These are phyloP conservation scores for Antitype chi DNA, from an alignment of 2,888 invertebrate genomes.

Conservation along the genomic window DNA sequence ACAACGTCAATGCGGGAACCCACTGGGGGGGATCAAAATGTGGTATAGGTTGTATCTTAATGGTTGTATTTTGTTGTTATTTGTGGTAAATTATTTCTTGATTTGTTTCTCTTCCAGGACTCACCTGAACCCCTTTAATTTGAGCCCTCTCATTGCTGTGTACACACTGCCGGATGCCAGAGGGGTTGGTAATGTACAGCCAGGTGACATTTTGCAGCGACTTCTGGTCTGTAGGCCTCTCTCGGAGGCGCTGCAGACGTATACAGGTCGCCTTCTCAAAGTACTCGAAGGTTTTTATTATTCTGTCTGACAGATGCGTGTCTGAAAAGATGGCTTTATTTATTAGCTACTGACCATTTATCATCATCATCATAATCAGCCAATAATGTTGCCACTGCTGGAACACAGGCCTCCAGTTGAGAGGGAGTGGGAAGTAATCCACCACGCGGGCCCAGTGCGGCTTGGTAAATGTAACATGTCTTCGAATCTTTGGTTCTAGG, in stretches of 20 bases:
- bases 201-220: constrained; percentile 80
- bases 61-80: too few species aligned
- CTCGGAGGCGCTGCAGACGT: constrained; percentile 82
- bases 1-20: too few species aligned
- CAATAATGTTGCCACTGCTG: not conserved
- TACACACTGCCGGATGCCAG: constrained; percentile 84
- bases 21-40: too few species aligned
- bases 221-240: constrained; percentile 78
- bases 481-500: too few species aligned
- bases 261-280: constrained; percentile 85
- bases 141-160: constrained; percentile 83
- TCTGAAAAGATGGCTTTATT: constrained; percentile 68
- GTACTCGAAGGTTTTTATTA: constrained; percentile 82
- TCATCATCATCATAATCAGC: too few species aligned
- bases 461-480: too few species aligned
- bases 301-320: constrained; percentile 75
- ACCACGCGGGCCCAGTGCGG: too few species aligned
- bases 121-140: constrained; percentile 84
- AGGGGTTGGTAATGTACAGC: constrained; percentile 85
- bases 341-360: too few species aligned
- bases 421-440: too few species aligned
- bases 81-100: too few species aligned
- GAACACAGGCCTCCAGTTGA: not conserved
- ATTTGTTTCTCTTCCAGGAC: not conserved
- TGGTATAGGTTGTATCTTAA: too few species aligned